Conservation (phyloP, 2,113 vertebrate genomes). For the Paramisgurnus dabryanus region DNA sequence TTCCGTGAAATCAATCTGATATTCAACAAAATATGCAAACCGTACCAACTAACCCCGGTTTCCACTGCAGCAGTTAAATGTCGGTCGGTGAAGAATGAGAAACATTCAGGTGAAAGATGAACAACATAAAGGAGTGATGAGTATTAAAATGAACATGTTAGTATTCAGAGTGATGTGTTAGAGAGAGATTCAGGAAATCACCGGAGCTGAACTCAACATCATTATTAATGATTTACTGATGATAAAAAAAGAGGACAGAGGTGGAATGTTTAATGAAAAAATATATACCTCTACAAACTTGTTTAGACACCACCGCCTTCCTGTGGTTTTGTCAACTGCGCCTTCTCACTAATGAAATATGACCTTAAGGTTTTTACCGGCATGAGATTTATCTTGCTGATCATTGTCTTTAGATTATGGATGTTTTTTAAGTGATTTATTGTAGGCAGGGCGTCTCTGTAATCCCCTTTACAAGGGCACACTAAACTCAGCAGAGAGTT, state of each 20-base stretch:
- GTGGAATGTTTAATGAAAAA: background rate
- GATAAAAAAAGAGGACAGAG: constrained; percentile 8
- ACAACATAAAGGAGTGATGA: constrained; percentile 4
- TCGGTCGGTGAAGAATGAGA: constrained; percentile 2
- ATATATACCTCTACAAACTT: background rate
- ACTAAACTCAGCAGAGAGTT: constrained; percentile 20
- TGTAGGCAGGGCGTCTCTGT: constrained; percentile 5
- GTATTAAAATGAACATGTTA: constrained; percentile 21
- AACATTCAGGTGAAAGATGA: background rate
- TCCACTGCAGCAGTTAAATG: background rate
- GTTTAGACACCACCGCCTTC: background rate
- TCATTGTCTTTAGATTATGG: constrained; percentile 33
- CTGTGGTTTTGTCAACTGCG: background rate
- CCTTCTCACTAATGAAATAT: constrained; percentile 11
- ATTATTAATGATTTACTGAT: constrained; percentile 21
- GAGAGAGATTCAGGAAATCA: constrained; percentile 7
- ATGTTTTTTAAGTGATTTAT: constrained; percentile 32
- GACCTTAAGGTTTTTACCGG: background rate
- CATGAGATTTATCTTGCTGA: constrained; percentile 25
- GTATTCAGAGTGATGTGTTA: constrained; percentile 16
- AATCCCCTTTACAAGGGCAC: constrained; percentile 24
- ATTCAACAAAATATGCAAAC: background rate
- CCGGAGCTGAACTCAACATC: background rate
- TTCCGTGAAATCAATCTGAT: too few relatives aligned
- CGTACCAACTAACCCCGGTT: background rate